These are phyloP conservation scores for Folsomia candida DNA, from an alignment of 2,888 invertebrate genomes.

Conservation along the genomic window DNA sequence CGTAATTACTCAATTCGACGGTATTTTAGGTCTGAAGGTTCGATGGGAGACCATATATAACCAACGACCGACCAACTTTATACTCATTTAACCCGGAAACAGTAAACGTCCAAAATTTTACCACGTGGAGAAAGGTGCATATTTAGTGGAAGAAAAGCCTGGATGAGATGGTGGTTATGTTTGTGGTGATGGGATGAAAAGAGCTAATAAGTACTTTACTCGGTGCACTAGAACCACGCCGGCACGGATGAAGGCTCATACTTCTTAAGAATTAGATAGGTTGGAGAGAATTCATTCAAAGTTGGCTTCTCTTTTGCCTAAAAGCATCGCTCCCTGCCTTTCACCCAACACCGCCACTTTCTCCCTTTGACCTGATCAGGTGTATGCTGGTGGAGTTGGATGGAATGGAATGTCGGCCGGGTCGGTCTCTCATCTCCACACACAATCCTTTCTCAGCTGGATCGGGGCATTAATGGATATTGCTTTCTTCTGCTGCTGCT, in stretches of 20 bases:
- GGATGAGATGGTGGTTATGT: not conserved
- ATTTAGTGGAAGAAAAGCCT: too few species aligned
- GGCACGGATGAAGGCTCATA: not conserved
- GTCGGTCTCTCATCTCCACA: too few species aligned
- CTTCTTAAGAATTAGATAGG: not conserved
- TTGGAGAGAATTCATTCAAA: not conserved
- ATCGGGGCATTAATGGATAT: not conserved
- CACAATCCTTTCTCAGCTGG: too few species aligned
- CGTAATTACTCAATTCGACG: too few species aligned
- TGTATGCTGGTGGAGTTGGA: not conserved
- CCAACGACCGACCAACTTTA: too few species aligned
- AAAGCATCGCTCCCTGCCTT: not conserved
- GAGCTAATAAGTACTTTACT: too few species aligned
- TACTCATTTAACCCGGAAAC: not conserved
- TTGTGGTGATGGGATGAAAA: too few species aligned
- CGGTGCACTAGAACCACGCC: not conserved
- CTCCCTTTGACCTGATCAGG: not conserved
- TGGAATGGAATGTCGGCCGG: not conserved
- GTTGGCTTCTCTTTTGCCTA: not conserved
- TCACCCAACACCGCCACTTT: not conserved
- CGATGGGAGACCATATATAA: too few species aligned
- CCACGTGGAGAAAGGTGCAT: not conserved
- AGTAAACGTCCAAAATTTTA: not conserved
- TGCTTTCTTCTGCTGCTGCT: not conserved
- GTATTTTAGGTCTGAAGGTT: too few species aligned